Base-by-base conservation (phyloP, 2,888 invertebrate species). In the Formica aserva region DNA sequence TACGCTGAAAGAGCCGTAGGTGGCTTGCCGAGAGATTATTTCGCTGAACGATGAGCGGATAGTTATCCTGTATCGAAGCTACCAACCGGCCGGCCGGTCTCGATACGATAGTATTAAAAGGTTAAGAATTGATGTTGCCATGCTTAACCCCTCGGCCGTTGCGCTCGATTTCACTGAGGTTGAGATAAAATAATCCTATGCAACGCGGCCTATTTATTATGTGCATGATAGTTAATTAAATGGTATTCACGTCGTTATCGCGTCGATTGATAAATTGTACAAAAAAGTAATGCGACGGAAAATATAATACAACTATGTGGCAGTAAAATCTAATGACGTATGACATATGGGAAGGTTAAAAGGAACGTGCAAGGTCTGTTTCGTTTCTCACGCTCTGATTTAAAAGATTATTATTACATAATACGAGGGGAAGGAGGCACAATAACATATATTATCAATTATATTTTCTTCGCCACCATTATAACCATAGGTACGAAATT, bases 1-100 rank as follows among this genome's bases (percentile, higher is more conserved):
- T 76, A 80, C 82, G 89, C 52, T 84, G 89, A 84, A 87, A 82
- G 89, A 85, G 82, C 88, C 88, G 80, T 87, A 88, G 90, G 86
- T 90, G 90, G 85, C 69, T 69, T 3, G 75, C 32, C 32, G 35
- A n/a, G 38, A 52, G 85, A 85, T 72, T 78, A 71, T 87, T 82
- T 81, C 74, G 35, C 41, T 9, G 41, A 71, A 82, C 80, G 87
- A 85, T 85, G 85, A 67, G 65, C 66, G 83, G 74, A 80, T 76
- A 38, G 80, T 75, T 85, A 83, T 80, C 71, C 62, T 81, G 62
- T 87, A 75, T 81, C 63, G 29, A 57, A 38, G 83, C 88, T 85
- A 89, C 84, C 67, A 78, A 9, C 55, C 35, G 65, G 18, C 32
- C 57, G 38, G 32, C 15, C 69, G 52, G n/a, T 52, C 52, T 52